Percentiles rank a stretch among this genome's conserved stretches.
Conservation (phyloP, 2,888 invertebrate species). For the Melinaea menophilus region DNA sequence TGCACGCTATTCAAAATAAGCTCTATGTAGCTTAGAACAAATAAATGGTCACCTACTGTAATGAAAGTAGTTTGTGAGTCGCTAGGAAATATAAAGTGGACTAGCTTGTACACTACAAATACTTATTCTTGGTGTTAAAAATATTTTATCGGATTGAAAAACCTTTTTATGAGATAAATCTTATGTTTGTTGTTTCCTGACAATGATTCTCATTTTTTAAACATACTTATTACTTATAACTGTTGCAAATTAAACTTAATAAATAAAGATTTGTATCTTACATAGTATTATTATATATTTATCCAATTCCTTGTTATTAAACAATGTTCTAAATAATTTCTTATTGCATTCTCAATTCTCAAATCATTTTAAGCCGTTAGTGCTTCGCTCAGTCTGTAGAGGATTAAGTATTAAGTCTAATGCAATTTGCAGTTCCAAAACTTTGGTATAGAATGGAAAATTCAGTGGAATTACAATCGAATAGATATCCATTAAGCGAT, state of each 20-base stretch:
- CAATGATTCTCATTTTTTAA: too few relatives aligned
- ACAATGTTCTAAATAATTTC: too few relatives aligned
- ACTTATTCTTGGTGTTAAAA: conserved; percentile 19
- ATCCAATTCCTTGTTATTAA: too few relatives aligned
- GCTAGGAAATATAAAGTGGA: conserved; percentile 30
- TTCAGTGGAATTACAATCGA: conserved; percentile 22
- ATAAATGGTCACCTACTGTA: conserved; percentile 45
- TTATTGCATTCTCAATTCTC: too few relatives aligned
- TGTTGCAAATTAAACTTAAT: too few relatives aligned
- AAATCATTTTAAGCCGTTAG: too few relatives aligned
- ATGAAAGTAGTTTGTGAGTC: conserved; percentile 49
- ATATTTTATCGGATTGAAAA: not conserved
- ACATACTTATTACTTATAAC: too few relatives aligned
- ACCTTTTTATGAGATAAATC: not conserved
- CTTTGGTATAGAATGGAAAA: conserved; percentile 9
- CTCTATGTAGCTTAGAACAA: conserved; percentile 36
- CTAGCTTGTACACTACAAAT: conserved; percentile 26
- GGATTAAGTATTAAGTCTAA: conserved; percentile 2
- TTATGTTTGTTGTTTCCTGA: not conserved
- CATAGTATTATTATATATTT: too few relatives aligned
- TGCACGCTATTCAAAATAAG: conserved; percentile 38
- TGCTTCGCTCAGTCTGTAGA: not conserved
- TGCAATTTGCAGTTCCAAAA: conserved; percentile 4
- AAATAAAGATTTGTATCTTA: too few relatives aligned
- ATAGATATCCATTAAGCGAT: conserved; percentile 28